phyloP scores from a whole-genome alignment of 2,797 vertebrate genomes.

The Crocodylus rhombifer region DNA sequence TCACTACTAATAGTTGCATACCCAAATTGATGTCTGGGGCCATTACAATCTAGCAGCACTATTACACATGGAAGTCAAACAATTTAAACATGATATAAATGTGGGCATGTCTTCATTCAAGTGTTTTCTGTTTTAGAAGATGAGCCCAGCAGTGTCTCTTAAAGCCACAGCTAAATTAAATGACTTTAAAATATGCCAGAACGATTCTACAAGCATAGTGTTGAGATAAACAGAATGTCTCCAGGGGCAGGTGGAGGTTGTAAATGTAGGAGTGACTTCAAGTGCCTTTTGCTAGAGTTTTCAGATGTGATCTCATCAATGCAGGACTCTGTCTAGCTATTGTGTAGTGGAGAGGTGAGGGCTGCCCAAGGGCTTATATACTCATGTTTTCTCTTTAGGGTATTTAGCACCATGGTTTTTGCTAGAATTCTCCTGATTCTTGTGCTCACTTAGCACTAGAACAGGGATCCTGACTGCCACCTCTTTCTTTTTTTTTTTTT shows the following conservation, averaged over 20 bases:
- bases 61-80: neutral
- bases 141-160: neutral
- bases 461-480: neutral
- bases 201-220: accelerated
- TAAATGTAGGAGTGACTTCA: neutral
- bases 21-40: neutral
- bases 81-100: neutral
- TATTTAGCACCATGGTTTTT: neutral
- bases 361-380: neutral
- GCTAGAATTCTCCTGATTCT: neutral
- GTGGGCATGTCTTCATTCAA: neutral
- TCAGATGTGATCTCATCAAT: neutral
- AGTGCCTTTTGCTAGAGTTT: neutral
- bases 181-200: neutral
- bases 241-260: neutral
- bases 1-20: conserved; percentile 4
- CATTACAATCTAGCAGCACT: neutral
- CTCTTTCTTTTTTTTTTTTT: neutral
- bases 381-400: neutral
- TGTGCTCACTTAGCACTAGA: neutral
- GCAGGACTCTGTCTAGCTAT: accelerated
- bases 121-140: neutral
- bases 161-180: neutral
- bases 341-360: neutral
- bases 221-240: neutral